Conservation (phyloP, 2,888 invertebrate species). For the Pterobdella sp. region DNA sequence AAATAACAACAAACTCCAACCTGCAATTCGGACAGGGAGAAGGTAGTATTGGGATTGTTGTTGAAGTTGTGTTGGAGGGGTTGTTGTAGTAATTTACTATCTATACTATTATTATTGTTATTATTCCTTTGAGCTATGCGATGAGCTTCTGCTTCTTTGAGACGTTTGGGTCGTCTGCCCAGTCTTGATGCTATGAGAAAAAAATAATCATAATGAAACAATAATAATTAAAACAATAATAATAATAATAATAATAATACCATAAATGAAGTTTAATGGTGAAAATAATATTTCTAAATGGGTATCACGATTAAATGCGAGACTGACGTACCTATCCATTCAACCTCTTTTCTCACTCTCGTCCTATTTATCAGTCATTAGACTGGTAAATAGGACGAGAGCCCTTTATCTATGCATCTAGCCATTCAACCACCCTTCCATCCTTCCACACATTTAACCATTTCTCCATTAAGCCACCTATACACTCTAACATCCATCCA, state of each 20-base stretch:
- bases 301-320: too few relatives aligned
- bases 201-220: too few relatives aligned
- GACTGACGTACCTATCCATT: too few relatives aligned
- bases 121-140: background rate
- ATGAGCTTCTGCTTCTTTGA: slow-evolving; percentile 42
- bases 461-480: background rate
- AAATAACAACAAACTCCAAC: background rate
- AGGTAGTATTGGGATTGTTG: slow-evolving; percentile 9
- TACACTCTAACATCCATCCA: background rate
- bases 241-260: too few relatives aligned
- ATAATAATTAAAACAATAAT: too few relatives aligned
- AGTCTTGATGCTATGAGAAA: slow-evolving; percentile 47
- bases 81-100: background rate
- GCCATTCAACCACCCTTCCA: background rate
- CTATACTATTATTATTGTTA: background rate
- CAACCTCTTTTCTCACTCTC: background rate
- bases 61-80: slow-evolving; percentile 7
- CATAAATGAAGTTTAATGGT: too few relatives aligned
- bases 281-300: too few relatives aligned
- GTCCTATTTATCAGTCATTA: background rate
- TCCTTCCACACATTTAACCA: background rate
- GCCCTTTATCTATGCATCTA: background rate
- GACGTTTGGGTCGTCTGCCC: slow-evolving; percentile 49
- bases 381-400: too few relatives aligned
- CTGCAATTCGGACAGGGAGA: slow-evolving; percentile 22